Evolutionary conservation across 2,888 invertebrate genomes (phyloP).

Genomic region (Yponomeuta plumbellus): DNA sequence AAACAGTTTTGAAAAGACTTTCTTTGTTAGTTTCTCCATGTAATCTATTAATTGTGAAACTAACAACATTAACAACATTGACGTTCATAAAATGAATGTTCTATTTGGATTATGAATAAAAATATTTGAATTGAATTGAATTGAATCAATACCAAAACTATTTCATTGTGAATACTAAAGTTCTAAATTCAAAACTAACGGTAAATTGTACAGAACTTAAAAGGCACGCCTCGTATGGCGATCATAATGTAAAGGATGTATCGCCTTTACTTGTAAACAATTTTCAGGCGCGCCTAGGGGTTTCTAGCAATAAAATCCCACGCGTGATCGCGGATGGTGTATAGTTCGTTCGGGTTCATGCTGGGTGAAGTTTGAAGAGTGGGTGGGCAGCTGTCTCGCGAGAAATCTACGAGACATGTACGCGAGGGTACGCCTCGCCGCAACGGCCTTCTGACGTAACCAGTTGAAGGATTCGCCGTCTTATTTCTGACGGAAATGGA

Average conservation of each 20-base stretch:
- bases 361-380: neutral
- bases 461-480: neutral
- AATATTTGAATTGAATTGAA: too few relatives aligned
- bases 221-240: too few relatives aligned
- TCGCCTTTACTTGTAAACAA: neutral
- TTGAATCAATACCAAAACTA: too few relatives aligned
- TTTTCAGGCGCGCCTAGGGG: neutral
- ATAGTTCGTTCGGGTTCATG: neutral
- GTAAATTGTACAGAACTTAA: too few relatives aligned
- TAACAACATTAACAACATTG: too few relatives aligned
- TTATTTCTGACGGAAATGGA: neutral
- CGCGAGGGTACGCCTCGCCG: neutral
- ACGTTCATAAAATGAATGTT: too few relatives aligned
- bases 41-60: too few relatives aligned
- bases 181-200: too few relatives aligned
- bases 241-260: neutral
- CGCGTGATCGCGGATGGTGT: neutral
- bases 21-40: too few relatives aligned
- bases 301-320: neutral
- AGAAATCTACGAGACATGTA: constrained; percentile 8
- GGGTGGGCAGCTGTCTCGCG: constrained; percentile 5
- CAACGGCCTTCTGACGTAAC: neutral
- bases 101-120: too few relatives aligned
- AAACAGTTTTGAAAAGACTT: too few relatives aligned
- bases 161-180: too few relatives aligned